These are phyloP conservation scores for Leucophenga maculata DNA, from an alignment of 2,888 invertebrate genomes.

Conservation along the genomic window DNA sequence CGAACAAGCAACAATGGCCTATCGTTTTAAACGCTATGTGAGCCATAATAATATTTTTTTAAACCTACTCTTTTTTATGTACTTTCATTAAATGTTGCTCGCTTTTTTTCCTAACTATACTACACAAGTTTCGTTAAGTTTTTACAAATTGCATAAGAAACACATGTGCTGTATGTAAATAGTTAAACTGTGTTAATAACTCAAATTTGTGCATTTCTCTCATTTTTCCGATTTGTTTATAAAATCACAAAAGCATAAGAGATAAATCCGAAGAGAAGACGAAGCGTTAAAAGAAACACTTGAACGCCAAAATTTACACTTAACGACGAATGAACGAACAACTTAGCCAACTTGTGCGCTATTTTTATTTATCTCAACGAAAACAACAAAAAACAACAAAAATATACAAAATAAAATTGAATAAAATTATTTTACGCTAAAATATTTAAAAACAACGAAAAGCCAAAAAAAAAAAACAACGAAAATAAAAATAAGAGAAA, in stretches of 20 bases:
- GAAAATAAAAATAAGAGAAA: slow-evolving; percentile 22
- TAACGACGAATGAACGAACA: background rate
- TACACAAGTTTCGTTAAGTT: slow-evolving; percentile 30
- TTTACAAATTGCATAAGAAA: slow-evolving; percentile 7
- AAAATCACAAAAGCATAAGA: background rate
- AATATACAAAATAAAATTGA: slow-evolving; percentile 38
- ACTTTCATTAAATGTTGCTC: slow-evolving; percentile 1
- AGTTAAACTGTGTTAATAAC: background rate
- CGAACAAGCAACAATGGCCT: slow-evolving; percentile 40
- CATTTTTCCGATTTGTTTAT: background rate
- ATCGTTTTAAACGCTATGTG: slow-evolving; percentile 56
- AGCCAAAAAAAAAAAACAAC: slow-evolving; percentile 7
- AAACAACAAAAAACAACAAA: slow-evolving; percentile 3
- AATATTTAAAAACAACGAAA: slow-evolving; percentile 29
- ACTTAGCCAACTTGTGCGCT: slow-evolving; percentile 56
- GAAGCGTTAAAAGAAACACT: background rate
- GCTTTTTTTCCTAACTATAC: slow-evolving; percentile 13
- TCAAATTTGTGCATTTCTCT: background rate
- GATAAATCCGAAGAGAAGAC: background rate
- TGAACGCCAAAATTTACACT: background rate
- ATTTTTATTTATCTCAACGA: slow-evolving; percentile 55
- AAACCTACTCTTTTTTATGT: background rate
- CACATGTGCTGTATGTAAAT: background rate
- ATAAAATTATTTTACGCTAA: slow-evolving; percentile 36
- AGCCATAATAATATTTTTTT: slow-evolving; percentile 38